Percentiles rank a stretch among this genome's conserved stretches.
phyloP scores from a whole-genome alignment of 2,888 invertebrate species.

The Thera obeliscata region DNA sequence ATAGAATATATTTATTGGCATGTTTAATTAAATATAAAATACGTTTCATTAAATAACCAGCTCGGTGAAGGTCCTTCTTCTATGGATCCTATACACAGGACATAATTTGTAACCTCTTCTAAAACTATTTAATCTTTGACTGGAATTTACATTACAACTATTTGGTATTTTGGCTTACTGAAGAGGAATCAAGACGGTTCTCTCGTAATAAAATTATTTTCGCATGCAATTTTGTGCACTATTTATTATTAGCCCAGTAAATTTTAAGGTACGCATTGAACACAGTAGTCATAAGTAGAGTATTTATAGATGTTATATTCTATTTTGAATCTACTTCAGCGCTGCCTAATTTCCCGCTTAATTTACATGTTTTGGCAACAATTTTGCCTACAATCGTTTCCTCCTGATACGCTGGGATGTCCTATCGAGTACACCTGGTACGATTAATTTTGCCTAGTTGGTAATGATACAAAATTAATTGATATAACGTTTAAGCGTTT shows the following conservation, averaged over 20 bases:
- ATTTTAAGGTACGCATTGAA: conserved; percentile 6
- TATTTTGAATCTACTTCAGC: conserved; percentile 1
- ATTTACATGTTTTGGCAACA: conserved; percentile 31
- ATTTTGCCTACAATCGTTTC: conserved; percentile 3
- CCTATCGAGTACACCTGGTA: conserved; percentile 31
- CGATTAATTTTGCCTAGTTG: conserved; percentile 48
- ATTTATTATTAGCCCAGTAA: conserved; percentile 37
- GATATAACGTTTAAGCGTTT: conserved; percentile 30
- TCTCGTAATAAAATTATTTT: conserved; percentile 46
- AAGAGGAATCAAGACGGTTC: conserved; percentile 27
- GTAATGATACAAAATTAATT: conserved; percentile 19
- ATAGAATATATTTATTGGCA: too few species aligned
- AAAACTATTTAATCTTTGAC: background rate
- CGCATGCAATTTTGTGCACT: conserved; percentile 41
- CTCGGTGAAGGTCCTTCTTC: too few species aligned
- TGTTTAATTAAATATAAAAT: too few species aligned
- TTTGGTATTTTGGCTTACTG: background rate
- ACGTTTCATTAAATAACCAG: too few species aligned
- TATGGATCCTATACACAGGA: too few species aligned
- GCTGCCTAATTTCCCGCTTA: conserved; percentile 12
- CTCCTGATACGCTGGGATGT: conserved; percentile 22
- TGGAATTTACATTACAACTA: background rate
- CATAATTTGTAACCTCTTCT: background rate
- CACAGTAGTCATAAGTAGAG: conserved; percentile 1
- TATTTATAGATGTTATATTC: conserved; percentile 4